These are phyloP conservation scores for Podocnemis expansa DNA, from an alignment of 2,113 vertebrate species.

Conservation along the genomic window DNA sequence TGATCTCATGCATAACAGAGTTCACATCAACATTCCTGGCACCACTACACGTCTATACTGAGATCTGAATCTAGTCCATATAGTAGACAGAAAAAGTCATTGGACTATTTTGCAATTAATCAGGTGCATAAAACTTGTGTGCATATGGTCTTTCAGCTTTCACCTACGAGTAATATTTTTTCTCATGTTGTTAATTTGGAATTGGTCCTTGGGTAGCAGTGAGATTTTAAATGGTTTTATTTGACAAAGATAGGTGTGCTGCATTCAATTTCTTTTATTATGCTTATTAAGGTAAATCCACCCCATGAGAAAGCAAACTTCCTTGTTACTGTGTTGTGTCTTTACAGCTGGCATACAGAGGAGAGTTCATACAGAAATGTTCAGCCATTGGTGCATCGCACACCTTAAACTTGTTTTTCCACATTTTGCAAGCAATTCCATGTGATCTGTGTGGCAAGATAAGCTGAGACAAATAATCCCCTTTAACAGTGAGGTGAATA, in stretches of 20 bases:
- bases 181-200: neutral
- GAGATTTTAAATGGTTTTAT: constrained; percentile 18
- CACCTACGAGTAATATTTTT: neutral
- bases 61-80: neutral
- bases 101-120: neutral
- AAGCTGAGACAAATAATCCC: constrained; percentile 68
- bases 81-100: neutral
- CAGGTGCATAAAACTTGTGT: neutral
- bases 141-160: neutral
- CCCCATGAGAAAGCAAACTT: constrained; percentile 54
- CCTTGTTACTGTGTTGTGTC: constrained; percentile 41
- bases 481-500: constrained; percentile 54
- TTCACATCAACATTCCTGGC: neutral
- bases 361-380: constrained; percentile 56
- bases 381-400: constrained; percentile 58
- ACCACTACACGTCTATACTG: neutral
- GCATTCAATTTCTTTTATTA: neutral
- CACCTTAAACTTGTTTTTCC: constrained; percentile 71
- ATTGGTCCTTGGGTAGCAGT: neutral
- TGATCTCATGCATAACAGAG: neutral
- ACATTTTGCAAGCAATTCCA: constrained; percentile 70
- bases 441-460: constrained; percentile 66
- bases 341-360: constrained; percentile 14
- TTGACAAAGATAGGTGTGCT: neutral
- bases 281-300: neutral